These are phyloP conservation scores for Stenodema calcarata DNA, from an alignment of 2,888 invertebrate genomes.

Conservation along the genomic window DNA sequence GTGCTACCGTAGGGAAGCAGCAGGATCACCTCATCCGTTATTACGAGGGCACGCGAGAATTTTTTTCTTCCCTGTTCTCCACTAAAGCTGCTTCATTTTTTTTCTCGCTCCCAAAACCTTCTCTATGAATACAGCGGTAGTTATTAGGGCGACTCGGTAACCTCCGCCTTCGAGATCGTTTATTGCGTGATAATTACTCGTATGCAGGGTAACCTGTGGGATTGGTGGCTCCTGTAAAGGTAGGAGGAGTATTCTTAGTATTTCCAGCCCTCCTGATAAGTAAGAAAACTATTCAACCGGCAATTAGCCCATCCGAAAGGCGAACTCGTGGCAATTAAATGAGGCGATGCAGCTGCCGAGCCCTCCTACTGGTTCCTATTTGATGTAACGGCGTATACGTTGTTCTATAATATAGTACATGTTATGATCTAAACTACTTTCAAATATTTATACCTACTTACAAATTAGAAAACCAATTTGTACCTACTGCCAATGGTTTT, in stretches of 20 bases:
- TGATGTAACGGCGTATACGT: too few relatives aligned
- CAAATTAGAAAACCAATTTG: too few relatives aligned
- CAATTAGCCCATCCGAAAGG: background rate
- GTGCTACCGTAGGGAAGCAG: slow-evolving; percentile 18
- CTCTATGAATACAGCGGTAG: background rate
- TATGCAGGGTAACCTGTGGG: background rate
- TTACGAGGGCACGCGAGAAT: slow-evolving; percentile 33
- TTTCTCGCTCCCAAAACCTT: background rate
- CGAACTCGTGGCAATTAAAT: background rate
- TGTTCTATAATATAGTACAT: too few relatives aligned
- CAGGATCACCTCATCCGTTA: slow-evolving; percentile 10
- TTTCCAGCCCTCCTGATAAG: background rate
- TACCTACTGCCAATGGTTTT: too few relatives aligned
- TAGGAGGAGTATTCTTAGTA: background rate
- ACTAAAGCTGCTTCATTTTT: background rate
- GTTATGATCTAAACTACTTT: too few relatives aligned
- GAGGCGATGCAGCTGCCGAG: background rate
- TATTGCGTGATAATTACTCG: background rate
- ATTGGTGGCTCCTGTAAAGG: background rate
- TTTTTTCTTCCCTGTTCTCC: background rate
- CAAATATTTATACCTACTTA: too few relatives aligned
- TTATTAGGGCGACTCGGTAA: background rate
- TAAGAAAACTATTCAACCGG: background rate
- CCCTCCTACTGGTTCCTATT: background rate
- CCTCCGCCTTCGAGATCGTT: background rate